phyloP scores from a whole-genome alignment of 2,888 invertebrate genomes.

The Ypsolopha sequella region DNA sequence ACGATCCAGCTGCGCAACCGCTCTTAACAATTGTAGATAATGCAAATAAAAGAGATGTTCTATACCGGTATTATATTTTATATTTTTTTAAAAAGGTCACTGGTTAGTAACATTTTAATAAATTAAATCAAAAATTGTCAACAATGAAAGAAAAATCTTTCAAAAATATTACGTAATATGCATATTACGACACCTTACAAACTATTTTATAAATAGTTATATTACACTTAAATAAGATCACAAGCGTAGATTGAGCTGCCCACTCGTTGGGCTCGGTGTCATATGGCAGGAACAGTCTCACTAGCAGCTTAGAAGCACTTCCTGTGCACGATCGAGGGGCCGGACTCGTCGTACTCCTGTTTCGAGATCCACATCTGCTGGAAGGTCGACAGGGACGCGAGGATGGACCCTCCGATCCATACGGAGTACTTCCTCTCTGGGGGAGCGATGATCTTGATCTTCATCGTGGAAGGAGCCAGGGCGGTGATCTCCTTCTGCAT shows the following conservation, averaged over 20 bases:
- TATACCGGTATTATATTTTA: conserved; percentile 66
- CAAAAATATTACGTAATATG: conserved; percentile 61
- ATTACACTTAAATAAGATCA: conserved; percentile 54
- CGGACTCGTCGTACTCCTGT: conserved; percentile 97
- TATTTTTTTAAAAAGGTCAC: conserved; percentile 56
- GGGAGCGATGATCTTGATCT: conserved; percentile 94
- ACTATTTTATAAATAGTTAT: conserved; percentile 62
- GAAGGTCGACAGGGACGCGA: conserved; percentile 93
- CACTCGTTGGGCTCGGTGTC: conserved; percentile 52
- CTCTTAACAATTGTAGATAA: background rate
- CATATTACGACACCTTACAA: conserved; percentile 69
- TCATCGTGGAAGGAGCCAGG: conserved; percentile 91
- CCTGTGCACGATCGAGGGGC: conserved; percentile 96
- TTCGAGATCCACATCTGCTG: conserved; percentile 97
- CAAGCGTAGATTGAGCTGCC: conserved; percentile 67
- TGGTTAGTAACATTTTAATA: conserved; percentile 64
- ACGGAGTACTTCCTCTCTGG: conserved; percentile 96
- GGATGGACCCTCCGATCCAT: conserved; percentile 94
- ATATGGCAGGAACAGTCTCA: conserved; percentile 59
- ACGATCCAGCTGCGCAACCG: too few relatives aligned
- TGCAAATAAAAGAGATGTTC: conserved; percentile 30
- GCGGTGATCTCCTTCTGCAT: conserved; percentile 95
- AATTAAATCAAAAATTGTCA: conserved; percentile 61
- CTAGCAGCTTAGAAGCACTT: conserved; percentile 92
- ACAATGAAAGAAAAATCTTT: conserved; percentile 37